A percentile compares a stretch with the other conserved stretches of the same genome.
These are phyloP conservation scores for Chunga burmeisteri DNA, from an alignment of 2,113 vertebrate genomes.

Conservation along the genomic window DNA sequence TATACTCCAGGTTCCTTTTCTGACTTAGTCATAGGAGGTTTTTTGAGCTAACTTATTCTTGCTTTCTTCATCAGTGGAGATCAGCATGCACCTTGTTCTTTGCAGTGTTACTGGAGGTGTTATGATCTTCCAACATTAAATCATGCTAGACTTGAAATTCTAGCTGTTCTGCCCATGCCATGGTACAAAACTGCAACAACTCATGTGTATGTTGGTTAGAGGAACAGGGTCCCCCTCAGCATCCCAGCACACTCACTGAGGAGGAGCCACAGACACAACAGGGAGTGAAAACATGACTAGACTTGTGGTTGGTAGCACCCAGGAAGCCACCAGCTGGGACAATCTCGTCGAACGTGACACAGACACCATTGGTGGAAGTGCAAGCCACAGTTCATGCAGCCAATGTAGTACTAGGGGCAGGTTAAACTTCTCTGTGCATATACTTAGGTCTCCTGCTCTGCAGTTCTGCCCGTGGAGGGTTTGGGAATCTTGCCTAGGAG, in stretches of 20 bases:
- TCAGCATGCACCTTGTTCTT: not conserved
- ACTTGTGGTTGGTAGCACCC: not conserved
- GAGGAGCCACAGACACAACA: not conserved
- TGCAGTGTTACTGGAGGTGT: not conserved
- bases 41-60: not conserved
- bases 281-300: not conserved
- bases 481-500: not conserved
- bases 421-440: not conserved
- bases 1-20: not conserved
- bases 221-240: not conserved
- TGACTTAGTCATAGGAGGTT: not conserved
- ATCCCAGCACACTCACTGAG: not conserved
- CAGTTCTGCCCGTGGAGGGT: not conserved
- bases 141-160: not conserved
- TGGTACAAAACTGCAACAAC: not conserved
- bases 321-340: not conserved
- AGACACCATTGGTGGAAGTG: not conserved
- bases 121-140: not conserved
- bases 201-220: not conserved
- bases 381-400: not conserved
- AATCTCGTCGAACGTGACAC: not conserved
- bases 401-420: not conserved
- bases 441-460: not conserved
- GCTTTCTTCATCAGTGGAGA: not conserved
- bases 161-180: not conserved